These are phyloP conservation scores for Dicyrtoma fusca DNA, from an alignment of 2,888 invertebrate genomes.

Conservation along the genomic window DNA sequence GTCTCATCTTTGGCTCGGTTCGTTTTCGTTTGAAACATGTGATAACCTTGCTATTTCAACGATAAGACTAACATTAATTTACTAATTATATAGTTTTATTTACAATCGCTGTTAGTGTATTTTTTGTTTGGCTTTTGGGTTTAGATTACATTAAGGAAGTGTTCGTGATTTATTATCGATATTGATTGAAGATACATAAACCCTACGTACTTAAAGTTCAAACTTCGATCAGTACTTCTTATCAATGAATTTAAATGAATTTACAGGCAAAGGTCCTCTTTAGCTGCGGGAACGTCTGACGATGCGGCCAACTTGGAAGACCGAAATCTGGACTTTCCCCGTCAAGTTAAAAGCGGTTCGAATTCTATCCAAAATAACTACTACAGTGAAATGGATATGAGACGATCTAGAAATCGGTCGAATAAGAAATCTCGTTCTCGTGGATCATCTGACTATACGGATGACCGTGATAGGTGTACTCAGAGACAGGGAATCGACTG, in stretches of 20 bases:
- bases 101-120: no score
- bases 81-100: no score
- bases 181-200: no score
- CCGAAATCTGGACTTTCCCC: not conserved
- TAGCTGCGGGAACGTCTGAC: not conserved
- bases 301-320: not conserved
- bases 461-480: no score
- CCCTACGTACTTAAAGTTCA: no score
- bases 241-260: no score
- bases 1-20: slow-evolving; percentile 1
- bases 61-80: slow-evolving; percentile 16
- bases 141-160: no score
- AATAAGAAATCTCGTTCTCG: slow-evolving; percentile 1
- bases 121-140: no score
- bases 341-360: slow-evolving; percentile 1
- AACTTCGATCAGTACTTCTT: no score
- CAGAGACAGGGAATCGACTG: not conserved
- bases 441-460: not conserved
- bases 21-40: slow-evolving; percentile 9
- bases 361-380: not conserved
- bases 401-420: not conserved
- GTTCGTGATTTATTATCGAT: no score
- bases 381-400: not conserved
- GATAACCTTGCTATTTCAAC: slow-evolving; percentile 15
- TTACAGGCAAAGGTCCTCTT: no score